A percentile compares a stretch with the other conserved stretches of the same genome.
These are phyloP conservation scores for Parasteatoda lunata DNA, from an alignment of 2,888 invertebrate genomes.

Conservation along the genomic window DNA sequence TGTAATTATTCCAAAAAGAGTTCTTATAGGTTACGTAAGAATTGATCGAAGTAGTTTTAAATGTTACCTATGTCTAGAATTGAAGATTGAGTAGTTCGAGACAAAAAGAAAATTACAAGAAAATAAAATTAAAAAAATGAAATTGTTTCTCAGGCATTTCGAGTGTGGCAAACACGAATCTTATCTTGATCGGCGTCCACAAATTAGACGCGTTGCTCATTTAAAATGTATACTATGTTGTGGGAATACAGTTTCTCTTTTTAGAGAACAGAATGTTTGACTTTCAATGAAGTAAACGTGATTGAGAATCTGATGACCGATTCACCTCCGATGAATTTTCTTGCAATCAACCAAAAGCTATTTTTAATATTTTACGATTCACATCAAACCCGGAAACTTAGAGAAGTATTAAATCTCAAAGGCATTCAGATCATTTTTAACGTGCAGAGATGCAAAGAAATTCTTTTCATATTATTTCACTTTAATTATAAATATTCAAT, in stretches of 20 bases:
- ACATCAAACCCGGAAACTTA: too few species aligned
- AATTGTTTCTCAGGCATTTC: constrained; percentile 23
- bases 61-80: constrained; percentile 45
- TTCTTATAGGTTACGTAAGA: constrained; percentile 41
- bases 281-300: neutral
- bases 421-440: too few species aligned
- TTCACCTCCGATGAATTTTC: neutral
- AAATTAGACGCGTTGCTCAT: constrained; percentile 39
- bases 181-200: constrained; percentile 27
- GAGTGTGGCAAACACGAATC: constrained; percentile 32
- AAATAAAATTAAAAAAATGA: neutral
- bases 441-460: too few species aligned
- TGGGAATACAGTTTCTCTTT: constrained; percentile 13
- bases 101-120: neutral
- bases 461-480: constrained; percentile 7
- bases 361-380: too few species aligned
- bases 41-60: constrained; percentile 48
- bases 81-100: constrained; percentile 40
- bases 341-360: too few species aligned
- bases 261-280: neutral
- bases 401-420: too few species aligned
- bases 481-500: constrained; percentile 22
- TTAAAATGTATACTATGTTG: constrained; percentile 48
- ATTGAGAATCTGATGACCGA: neutral
- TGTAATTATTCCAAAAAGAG: constrained; percentile 58